phyloP scores from a whole-genome alignment of 2,888 invertebrate species.

The Acrobasis suavella region DNA sequence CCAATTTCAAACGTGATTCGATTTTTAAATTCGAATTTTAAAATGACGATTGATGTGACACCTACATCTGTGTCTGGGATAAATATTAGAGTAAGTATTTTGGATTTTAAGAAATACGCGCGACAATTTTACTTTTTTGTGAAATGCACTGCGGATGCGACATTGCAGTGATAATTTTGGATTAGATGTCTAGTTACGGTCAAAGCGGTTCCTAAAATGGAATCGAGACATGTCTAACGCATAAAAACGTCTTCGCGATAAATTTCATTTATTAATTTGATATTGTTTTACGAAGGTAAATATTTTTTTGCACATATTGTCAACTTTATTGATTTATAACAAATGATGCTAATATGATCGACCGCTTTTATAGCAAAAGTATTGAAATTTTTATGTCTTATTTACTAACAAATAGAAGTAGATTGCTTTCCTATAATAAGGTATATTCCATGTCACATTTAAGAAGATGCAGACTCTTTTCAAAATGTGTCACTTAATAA shows the following conservation, averaged over 20 bases:
- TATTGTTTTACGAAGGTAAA: too few species aligned
- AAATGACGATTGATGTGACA: conserved; percentile 61
- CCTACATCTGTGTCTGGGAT: conserved; percentile 64
- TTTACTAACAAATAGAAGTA: too few species aligned
- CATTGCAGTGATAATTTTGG: conserved; percentile 29
- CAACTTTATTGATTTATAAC: too few species aligned
- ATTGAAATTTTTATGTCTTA: too few species aligned
- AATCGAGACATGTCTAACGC: neutral
- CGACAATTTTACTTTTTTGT: conserved; percentile 8
- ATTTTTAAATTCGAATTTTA: conserved; percentile 32
- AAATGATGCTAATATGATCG: too few species aligned
- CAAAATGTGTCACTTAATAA: too few species aligned
- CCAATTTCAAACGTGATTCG: conserved; percentile 45
- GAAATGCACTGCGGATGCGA: conserved; percentile 10
- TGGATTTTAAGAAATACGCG: conserved; percentile 7
- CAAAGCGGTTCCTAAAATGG: neutral
- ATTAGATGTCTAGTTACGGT: conserved; percentile 22
- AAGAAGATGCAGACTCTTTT: too few species aligned
- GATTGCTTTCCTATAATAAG: too few species aligned
- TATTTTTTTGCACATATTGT: too few species aligned
- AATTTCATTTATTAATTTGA: too few species aligned
- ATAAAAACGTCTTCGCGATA: neutral
- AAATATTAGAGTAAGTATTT: conserved; percentile 73
- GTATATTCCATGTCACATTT: too few species aligned
- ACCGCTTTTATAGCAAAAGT: too few species aligned